Evolutionary conservation across 2,888 invertebrate genomes (phyloP).

Genomic region (Watsonalla binaria): DNA sequence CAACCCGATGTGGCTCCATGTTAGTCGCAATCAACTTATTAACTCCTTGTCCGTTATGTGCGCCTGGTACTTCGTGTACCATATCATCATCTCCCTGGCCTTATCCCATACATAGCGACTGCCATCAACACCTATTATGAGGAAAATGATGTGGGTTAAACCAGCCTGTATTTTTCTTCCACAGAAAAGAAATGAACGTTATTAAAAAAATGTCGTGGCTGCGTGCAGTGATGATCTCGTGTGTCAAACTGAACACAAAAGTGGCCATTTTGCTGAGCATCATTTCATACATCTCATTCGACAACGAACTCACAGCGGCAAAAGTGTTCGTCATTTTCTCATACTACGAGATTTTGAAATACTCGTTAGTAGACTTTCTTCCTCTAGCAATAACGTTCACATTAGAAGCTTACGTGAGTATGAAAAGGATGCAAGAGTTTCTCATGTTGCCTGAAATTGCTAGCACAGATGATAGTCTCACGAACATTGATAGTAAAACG

Average conservation of each 20-base stretch:
- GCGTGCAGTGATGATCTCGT: conserved; percentile 83
- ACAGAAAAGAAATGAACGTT: conserved; percentile 83
- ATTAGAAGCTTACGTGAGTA: conserved; percentile 86
- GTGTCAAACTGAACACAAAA: conserved; percentile 87
- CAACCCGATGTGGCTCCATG: no score
- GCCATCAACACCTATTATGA: no score
- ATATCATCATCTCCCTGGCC: no score
- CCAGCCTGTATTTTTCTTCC: conserved; percentile 16
- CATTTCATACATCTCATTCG: conserved; percentile 81
- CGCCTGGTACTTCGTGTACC: no score
- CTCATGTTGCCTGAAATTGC: conserved; percentile 65
- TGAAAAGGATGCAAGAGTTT: conserved; percentile 84
- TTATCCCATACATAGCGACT: no score
- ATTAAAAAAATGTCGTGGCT: conserved; percentile 83
- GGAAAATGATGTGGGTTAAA: no score
- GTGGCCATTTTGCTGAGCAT: conserved; percentile 88
- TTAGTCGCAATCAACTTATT: no score
- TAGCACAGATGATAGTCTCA: conserved; percentile 53
- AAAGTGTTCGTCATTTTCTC: conserved; percentile 88
- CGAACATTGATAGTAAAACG: conserved; percentile 46
- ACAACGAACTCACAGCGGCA: conserved; percentile 84
- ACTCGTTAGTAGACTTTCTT: conserved; percentile 88
- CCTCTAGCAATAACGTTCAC: conserved; percentile 87
- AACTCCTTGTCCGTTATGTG: no score
- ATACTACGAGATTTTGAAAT: conserved; percentile 88